Percentiles rank a stretch among this genome's conserved stretches.
Evolutionary conservation across 2,797 vertebrate genomes (phyloP).

Genomic region (Cuculus canorus): DNA sequence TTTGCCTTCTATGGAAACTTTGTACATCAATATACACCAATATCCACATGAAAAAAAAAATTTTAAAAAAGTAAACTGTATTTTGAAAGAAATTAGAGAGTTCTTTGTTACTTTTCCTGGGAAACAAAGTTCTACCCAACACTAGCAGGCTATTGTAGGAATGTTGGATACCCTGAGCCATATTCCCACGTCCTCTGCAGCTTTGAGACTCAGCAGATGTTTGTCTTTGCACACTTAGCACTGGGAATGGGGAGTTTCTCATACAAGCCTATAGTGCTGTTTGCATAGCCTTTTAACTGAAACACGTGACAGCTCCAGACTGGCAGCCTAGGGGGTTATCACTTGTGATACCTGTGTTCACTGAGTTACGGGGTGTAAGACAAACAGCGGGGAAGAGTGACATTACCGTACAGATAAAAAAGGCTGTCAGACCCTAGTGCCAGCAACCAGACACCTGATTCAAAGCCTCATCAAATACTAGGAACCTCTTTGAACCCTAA

Average conservation of each 20-base stretch:
- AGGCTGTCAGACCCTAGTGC: not conserved
- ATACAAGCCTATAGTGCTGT: not conserved
- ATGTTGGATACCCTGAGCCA: not conserved
- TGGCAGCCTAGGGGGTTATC: not conserved
- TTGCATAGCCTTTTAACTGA: not conserved
- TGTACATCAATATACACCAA: not conserved
- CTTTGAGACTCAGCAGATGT: not conserved
- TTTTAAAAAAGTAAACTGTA: not conserved
- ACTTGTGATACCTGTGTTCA: not conserved
- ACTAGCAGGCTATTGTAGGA: not conserved
- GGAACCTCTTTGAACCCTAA: not conserved
- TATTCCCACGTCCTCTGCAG: not conserved
- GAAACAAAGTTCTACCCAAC: not conserved
- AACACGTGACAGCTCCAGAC: not conserved
- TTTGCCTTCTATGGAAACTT: not conserved
- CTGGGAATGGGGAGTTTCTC: not conserved
- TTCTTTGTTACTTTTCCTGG: not conserved
- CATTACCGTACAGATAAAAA: not conserved
- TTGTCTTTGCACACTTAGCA: not conserved
- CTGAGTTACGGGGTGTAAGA: not conserved
- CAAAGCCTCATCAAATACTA: not conserved
- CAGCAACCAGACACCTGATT: not conserved
- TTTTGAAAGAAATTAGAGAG: not conserved
- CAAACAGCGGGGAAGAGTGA: not conserved
- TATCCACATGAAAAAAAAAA: not conserved